Conservation (phyloP, 1,140 invertebrate genomes). For the Ptiloglossa arizonensis region DNA sequence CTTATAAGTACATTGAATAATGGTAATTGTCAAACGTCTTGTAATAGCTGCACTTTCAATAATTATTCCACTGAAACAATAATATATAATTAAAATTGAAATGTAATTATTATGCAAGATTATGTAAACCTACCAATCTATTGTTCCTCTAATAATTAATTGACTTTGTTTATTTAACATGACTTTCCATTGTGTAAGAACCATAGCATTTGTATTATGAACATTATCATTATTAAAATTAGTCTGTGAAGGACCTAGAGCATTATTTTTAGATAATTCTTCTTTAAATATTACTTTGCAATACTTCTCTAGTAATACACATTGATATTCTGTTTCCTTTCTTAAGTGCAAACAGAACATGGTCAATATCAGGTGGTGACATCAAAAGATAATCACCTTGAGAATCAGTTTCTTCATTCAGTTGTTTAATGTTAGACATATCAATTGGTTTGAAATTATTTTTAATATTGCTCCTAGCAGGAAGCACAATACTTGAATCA, state of each 20-base stretch:
- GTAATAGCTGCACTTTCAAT: slow-evolving; percentile 73
- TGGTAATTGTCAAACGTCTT: slow-evolving; percentile 59
- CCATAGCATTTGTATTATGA: slow-evolving; percentile 29
- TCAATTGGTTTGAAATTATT: slow-evolving; percentile 27
- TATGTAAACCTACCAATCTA: slow-evolving; percentile 61
- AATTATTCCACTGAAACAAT: slow-evolving; percentile 61
- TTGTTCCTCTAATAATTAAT: slow-evolving; percentile 72
- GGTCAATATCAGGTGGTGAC: slow-evolving; percentile 61
- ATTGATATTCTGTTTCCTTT: not conserved
- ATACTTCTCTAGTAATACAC: not conserved
- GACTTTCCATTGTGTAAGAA: slow-evolving; percentile 71
- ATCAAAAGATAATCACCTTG: slow-evolving; percentile 54
- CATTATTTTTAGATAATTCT: not conserved
- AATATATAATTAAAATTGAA: not conserved
- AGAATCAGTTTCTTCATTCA: slow-evolving; percentile 13
- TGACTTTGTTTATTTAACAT: slow-evolving; percentile 64
- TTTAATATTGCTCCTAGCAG: not conserved
- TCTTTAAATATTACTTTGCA: not conserved
- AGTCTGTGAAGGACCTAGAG: not conserved
- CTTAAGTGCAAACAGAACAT: not conserved
- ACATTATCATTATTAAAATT: not conserved
- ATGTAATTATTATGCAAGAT: not conserved
- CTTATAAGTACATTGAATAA: slow-evolving; percentile 68
- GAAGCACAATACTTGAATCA: slow-evolving; percentile 39
- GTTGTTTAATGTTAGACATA: slow-evolving; percentile 65